A percentile compares a stretch with the other conserved stretches of the same genome.
Conservation (phyloP, 2,888 invertebrate species). For the Aphidoletes aphidimyza region DNA sequence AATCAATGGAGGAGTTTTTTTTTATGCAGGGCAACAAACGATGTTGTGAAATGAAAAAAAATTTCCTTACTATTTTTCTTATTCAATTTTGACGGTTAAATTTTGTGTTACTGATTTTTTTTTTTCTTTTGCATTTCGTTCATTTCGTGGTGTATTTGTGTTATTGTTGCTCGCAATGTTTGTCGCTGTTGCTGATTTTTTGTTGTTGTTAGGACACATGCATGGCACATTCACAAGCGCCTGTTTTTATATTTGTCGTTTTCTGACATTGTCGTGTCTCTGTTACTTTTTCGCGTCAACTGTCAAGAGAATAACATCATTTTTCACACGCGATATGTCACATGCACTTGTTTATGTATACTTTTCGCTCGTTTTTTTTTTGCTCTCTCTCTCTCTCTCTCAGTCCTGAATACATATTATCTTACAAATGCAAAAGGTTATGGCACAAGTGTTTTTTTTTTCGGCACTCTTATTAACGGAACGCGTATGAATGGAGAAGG, state of each 20-base stretch:
- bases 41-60: background rate
- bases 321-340: conserved; percentile 56
- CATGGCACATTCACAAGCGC: conserved; percentile 2
- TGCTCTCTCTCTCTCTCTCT: background rate
- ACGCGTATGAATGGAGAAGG: conserved; percentile 34
- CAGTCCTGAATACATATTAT: conserved; percentile 13
- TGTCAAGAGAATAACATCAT: conserved; percentile 54
- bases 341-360: conserved; percentile 55
- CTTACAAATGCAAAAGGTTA: conserved; percentile 51
- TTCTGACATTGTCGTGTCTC: conserved; percentile 31
- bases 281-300: conserved; percentile 46
- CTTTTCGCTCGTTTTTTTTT: background rate
- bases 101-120: conserved; percentile 41
- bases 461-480: conserved; percentile 8
- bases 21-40: background rate
- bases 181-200: conserved; percentile 47
- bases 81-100: conserved; percentile 42
- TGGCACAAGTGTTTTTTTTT: conserved; percentile 32
- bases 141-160: background rate
- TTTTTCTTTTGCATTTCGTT: background rate
- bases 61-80: background rate
- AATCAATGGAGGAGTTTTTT: background rate
- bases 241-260: background rate
- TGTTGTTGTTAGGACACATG: background rate
- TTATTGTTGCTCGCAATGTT: background rate